These are phyloP conservation scores for Macrosteles quadrilineatus DNA, from an alignment of 1,140 invertebrate species.

Conservation along the genomic window DNA sequence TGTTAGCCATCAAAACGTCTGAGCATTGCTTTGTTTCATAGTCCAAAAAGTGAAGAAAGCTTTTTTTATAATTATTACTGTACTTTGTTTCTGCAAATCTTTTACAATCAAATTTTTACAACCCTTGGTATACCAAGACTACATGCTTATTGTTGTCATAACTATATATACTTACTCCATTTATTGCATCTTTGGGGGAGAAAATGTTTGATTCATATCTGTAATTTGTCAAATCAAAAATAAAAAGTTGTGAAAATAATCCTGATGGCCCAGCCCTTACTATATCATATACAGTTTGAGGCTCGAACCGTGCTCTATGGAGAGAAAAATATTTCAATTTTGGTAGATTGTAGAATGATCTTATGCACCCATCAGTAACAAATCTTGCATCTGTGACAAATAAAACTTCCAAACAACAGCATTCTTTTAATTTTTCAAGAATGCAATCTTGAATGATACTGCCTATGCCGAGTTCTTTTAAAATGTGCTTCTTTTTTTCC, in stretches of 20 bases:
- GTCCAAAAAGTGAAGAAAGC: too few relatives aligned
- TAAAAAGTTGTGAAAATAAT: not conserved
- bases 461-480: conserved; percentile 4
- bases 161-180: not conserved
- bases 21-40: too few relatives aligned
- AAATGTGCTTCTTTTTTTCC: not conserved
- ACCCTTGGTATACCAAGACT: too few relatives aligned
- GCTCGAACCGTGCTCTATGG: not conserved
- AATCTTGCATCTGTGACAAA: not conserved
- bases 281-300: not conserved
- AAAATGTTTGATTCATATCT: not conserved
- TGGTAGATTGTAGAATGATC: not conserved
- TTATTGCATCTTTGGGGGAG: not conserved
- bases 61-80: too few relatives aligned
- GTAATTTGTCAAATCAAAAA: conserved; percentile 5
- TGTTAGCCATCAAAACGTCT: too few relatives aligned
- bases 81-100: too few relatives aligned
- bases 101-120: too few relatives aligned
- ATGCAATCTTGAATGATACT: not conserved
- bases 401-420: not conserved
- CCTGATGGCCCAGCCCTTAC: not conserved
- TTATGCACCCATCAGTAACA: not conserved
- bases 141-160: not conserved
- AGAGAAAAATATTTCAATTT: not conserved
- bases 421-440: conserved; percentile 1